phyloP scores from a whole-genome alignment of 2,888 invertebrate genomes.

The Anthoptus insignis region DNA sequence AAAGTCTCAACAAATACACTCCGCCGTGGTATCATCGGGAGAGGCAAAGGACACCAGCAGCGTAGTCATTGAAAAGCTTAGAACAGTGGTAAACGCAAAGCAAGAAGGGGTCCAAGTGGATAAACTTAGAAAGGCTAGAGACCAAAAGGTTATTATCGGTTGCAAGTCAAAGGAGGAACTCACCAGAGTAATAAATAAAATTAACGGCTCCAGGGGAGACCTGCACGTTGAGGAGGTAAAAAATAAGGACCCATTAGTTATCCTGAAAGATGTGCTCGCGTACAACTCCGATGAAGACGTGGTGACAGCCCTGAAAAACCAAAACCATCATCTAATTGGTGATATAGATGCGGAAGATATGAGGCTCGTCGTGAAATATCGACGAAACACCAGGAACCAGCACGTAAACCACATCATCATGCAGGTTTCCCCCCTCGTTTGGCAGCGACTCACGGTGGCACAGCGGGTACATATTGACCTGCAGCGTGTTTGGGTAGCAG shows the following conservation, averaged over 20 bases:
- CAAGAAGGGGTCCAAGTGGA: conserved; percentile 21
- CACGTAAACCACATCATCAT: not conserved
- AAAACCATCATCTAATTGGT: not conserved
- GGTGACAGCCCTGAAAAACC: not conserved
- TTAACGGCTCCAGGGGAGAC: not conserved
- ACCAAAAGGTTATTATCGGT: conserved; percentile 29
- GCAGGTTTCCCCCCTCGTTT: conserved; percentile 16
- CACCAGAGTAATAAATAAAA: not conserved
- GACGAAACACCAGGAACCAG: not conserved
- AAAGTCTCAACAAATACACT: not conserved
- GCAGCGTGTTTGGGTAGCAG: conserved; percentile 8
- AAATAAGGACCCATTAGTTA: not conserved
- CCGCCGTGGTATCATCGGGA: conserved; percentile 18
- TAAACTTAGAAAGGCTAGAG: conserved; percentile 18
- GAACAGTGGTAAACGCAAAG: conserved; percentile 9
- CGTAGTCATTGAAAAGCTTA: conserved; percentile 14
- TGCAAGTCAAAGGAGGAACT: conserved; percentile 28
- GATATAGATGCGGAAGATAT: not conserved
- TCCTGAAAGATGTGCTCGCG: not conserved
- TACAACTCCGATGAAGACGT: not conserved
- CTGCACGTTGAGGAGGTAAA: too few relatives aligned
- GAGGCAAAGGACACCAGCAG: conserved; percentile 12
- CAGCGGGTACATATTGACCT: conserved; percentile 21
- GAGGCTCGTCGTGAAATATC: not conserved
- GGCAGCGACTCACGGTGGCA: not conserved